Evolutionary conservation across 30 jellyfish, hydroid and myxozoan genomes (phyloP), one percentile per base, ranked within the genome.

Genomic region (Clytia hemisphaerica): DNA sequence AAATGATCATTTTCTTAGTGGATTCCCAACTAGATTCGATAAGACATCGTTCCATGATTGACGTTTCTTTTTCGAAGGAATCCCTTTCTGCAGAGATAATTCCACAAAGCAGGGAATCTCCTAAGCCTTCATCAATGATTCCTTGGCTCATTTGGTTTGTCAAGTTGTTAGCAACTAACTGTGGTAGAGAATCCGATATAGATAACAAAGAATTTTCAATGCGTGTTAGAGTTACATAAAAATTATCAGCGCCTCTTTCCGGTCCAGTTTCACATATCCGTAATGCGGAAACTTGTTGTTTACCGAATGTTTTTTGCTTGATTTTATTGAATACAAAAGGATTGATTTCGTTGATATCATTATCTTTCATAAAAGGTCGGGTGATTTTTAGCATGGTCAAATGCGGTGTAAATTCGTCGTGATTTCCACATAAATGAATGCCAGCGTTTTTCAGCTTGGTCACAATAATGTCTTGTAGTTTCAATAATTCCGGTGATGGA

Each of bases 381-480:
- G 90, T 68, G 1, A 91, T 58, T 93, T 82, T 91, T 67, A 77
- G 40, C 2, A 91, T 82, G 2, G 95, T 91, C 32, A 82, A 70
- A 61, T 91, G 99, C 1, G 99, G 95, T 16, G 69, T 63, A 44
- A 70, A 91, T 7, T 84, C 81, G 26, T 76, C 94, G 19, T 83
- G 77, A 66, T 82, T 91, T 6, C 95, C 99, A 55, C 78, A 58
- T 18, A 91, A 38, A 14, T 51, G 24, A 46, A 91, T 77, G 22
- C 94, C 95, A 25, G 92, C 93, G 66, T 82, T 95, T 45, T 78
- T 40, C 58, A 91, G 72, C 50, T 91, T 91, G 45, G 69, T 45
- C 84, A 78, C 37, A 31, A 78, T 49, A 35, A 82, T 66, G 21
- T 64, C 60, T 22, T 68, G 95, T 30, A 91, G 78, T 49, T 91